Percentiles rank a stretch among this genome's conserved stretches.
These are phyloP conservation scores for Didymodactylos carnosus DNA, from an alignment of 2,888 invertebrate species.

Conservation along the genomic window DNA sequence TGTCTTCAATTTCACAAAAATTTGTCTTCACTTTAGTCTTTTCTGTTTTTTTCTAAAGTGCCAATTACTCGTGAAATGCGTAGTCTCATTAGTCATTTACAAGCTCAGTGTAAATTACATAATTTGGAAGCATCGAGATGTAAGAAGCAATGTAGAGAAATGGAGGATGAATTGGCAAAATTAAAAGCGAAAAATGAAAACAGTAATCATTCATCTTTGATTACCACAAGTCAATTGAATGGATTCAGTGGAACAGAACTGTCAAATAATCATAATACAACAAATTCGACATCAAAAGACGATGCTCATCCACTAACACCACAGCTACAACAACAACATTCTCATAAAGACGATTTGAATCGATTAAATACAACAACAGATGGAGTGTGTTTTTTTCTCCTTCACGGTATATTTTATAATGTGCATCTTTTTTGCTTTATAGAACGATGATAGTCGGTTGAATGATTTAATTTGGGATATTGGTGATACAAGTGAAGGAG, in stretches of 20 bases:
- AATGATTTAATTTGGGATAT: neutral
- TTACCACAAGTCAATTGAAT: neutral
- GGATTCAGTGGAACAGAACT: too few species aligned
- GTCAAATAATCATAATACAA: too few species aligned
- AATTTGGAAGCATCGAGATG: constrained; percentile 84
- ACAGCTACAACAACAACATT: too few species aligned
- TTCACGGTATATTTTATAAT: too few species aligned
- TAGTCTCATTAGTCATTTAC: constrained; percentile 78
- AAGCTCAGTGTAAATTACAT: constrained; percentile 85
- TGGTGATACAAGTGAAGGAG: neutral
- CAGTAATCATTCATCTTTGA: too few species aligned
- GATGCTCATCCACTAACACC: too few species aligned
- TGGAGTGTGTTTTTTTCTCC: neutral
- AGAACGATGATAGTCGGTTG: neutral
- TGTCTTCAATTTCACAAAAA: too few species aligned
- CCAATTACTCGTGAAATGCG: constrained; percentile 94
- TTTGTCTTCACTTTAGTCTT: too few species aligned
- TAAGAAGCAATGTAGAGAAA: constrained; percentile 39
- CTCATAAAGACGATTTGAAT: neutral
- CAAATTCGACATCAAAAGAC: neutral
- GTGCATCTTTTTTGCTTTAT: neutral
- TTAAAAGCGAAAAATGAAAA: constrained; percentile 34
- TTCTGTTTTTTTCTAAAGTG: constrained; percentile 36
- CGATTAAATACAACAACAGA: neutral
- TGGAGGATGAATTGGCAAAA: constrained; percentile 16